These are phyloP conservation scores for Pygoscelis antarcticus DNA, from an alignment of 2,113 vertebrate genomes.

Conservation along the genomic window DNA sequence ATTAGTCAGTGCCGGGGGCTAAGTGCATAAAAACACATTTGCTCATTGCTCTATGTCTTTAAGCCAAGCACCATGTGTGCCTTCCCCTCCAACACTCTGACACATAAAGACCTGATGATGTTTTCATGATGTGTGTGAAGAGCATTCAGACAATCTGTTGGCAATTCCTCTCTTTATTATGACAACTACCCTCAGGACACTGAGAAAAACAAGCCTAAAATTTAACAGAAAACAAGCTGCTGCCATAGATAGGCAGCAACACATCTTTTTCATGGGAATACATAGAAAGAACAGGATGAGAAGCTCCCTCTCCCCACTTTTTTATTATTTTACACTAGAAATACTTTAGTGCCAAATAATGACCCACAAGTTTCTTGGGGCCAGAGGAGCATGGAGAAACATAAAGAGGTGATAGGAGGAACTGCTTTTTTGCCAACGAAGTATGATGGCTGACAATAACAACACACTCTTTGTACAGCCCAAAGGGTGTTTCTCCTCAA, in stretches of 20 bases:
- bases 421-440: not conserved
- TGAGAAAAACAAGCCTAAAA: not conserved
- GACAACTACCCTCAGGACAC: constrained; percentile 1
- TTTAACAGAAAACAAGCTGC: constrained; percentile 15
- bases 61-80: constrained; percentile 36
- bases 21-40: constrained; percentile 32
- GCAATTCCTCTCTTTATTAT: constrained; percentile 24
- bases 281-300: not conserved
- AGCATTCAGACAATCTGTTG: constrained; percentile 42
- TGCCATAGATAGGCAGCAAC: not conserved
- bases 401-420: not conserved
- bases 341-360: not conserved
- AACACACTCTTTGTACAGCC: not conserved
- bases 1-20: not conserved
- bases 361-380: not conserved
- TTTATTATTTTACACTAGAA: not conserved
- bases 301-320: not conserved
- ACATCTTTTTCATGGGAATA: not conserved
- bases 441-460: not conserved
- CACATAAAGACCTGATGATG: constrained; percentile 50
- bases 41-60: constrained; percentile 19
- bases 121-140: constrained; percentile 51
- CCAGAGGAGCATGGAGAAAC: not conserved
- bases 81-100: constrained; percentile 7
- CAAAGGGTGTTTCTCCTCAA: not conserved